Base-by-base conservation (phyloP, 2,888 invertebrate genomes). In the Chloromyia formosa region DNA sequence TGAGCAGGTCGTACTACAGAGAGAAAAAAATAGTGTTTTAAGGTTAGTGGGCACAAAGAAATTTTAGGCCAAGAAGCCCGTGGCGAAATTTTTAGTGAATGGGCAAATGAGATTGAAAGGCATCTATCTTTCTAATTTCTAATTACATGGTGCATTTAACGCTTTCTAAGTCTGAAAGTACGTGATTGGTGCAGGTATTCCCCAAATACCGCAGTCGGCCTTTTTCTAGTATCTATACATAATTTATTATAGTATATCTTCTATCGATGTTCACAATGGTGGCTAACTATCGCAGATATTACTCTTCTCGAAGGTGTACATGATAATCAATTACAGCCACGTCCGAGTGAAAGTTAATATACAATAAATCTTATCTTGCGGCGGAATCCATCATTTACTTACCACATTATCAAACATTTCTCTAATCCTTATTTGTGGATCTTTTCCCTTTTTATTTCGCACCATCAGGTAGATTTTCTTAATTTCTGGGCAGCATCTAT, bases 351-450 rank as follows among this genome's bases (percentile, higher is more conserved):
- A 49, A 49, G 49, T n/a, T n/a, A n/a, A 49, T 49, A n/a, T 12
- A n/a, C n/a, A n/a, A n/a, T n/a, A 49, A 49, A 49, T 49, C 14
- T 49, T 49, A 49, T n/a, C 16, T 49, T 49, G 12, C 16, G 14
- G 16, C 16, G 49, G 12, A 35, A 35, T 35, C 27, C 27, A 7
- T 35, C 27, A 40, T 16, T 42, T 9, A 87, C 93, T 91, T 85
- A 97, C 96, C 82, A 90, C 90, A 80, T 93, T 93, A 78, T 90
- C 89, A 80, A 96, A 90, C 75, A 97, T 89, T 75, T 96, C 95
- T 74, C 93, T 91, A 4, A 95, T 84, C 74, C 95, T 88, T 80
- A 92, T 90, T 78, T 89, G 89, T 0, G 95, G 92, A 73, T 90
- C 89, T 82, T 94, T 94, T 12, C 94, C 95, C 82, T 94, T 92